These are phyloP conservation scores for Parapsyche elsis DNA, from an alignment of 1,140 invertebrate species.

Conservation along the genomic window DNA sequence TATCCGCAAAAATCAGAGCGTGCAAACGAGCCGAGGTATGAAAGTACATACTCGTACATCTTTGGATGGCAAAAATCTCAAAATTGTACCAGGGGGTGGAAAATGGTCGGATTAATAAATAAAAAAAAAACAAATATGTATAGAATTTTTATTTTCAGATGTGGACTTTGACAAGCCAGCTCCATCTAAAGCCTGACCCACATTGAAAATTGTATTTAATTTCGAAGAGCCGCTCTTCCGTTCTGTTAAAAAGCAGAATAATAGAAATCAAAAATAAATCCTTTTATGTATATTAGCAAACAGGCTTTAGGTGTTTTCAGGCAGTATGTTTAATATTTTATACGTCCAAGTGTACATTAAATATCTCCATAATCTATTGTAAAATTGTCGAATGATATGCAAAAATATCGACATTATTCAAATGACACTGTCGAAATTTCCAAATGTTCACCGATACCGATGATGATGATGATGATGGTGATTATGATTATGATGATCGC, in stretches of 20 bases:
- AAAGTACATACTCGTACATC: background rate
- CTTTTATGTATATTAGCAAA: slow-evolving; percentile 3
- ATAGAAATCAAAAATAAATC: slow-evolving; percentile 18
- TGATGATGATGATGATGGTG: too few species aligned
- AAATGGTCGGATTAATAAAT: background rate
- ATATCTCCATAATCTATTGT: slow-evolving; percentile 47
- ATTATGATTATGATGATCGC: background rate
- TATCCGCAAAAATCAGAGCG: background rate
- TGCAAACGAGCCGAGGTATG: background rate
- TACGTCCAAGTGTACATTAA: background rate
- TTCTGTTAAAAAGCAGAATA: slow-evolving; percentile 4
- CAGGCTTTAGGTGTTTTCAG: slow-evolving; percentile 29
- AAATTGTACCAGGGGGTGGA: too few species aligned
- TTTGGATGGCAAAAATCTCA: background rate
- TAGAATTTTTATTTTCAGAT: slow-evolving; percentile 24
- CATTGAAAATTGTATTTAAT: slow-evolving; percentile 21
- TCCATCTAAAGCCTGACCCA: slow-evolving; percentile 27
- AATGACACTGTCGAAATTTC: slow-evolving; percentile 5
- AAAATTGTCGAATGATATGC: slow-evolving; percentile 54
- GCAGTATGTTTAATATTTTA: slow-evolving; percentile 10
- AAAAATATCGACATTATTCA: slow-evolving; percentile 51
- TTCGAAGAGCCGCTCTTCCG: background rate
- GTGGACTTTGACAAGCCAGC: slow-evolving; percentile 22
- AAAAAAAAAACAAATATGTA: background rate
- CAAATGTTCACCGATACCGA: background rate